phyloP scores from a whole-genome alignment of 2,888 invertebrate genomes.

The Noctua janthina region DNA sequence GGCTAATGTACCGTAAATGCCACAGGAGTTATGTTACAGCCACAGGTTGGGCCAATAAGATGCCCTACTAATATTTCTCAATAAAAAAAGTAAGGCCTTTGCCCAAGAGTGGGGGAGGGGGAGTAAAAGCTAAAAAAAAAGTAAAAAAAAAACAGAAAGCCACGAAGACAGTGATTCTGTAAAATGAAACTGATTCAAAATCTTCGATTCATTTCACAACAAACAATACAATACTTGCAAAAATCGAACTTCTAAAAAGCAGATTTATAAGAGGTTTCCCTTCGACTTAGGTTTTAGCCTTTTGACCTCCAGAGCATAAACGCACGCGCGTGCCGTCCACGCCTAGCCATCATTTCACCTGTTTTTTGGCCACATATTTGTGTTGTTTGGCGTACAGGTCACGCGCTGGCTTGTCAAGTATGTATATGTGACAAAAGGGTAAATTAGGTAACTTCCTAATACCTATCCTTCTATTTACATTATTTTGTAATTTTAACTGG shows the following conservation, averaged over 20 bases:
- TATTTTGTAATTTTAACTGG: constrained; percentile 33
- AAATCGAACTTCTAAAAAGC: neutral
- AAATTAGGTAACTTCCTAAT: neutral
- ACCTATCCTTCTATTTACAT: neutral
- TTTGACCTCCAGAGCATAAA: too few relatives aligned
- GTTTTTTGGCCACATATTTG: too few relatives aligned
- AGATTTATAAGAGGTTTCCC: neutral
- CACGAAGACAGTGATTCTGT: neutral
- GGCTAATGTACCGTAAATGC: constrained; percentile 58
- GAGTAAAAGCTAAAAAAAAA: neutral
- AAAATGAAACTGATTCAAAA: neutral
- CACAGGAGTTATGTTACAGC: constrained; percentile 54
- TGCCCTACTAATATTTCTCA: neutral
- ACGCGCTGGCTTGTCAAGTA: too few relatives aligned
- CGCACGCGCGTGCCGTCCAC: too few relatives aligned
- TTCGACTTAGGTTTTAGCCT: neutral
- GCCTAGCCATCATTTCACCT: too few relatives aligned
- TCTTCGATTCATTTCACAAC: neutral
- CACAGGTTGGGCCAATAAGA: constrained; percentile 21
- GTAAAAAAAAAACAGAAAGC: neutral
- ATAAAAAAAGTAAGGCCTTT: neutral
- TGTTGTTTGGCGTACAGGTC: too few relatives aligned
- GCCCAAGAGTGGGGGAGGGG: too few relatives aligned
- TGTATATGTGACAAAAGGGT: too few relatives aligned
- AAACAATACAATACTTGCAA: neutral